Evolutionary conservation across 1,140 invertebrate species (phyloP).

Genomic region (Helicoverpa armigera): DNA sequence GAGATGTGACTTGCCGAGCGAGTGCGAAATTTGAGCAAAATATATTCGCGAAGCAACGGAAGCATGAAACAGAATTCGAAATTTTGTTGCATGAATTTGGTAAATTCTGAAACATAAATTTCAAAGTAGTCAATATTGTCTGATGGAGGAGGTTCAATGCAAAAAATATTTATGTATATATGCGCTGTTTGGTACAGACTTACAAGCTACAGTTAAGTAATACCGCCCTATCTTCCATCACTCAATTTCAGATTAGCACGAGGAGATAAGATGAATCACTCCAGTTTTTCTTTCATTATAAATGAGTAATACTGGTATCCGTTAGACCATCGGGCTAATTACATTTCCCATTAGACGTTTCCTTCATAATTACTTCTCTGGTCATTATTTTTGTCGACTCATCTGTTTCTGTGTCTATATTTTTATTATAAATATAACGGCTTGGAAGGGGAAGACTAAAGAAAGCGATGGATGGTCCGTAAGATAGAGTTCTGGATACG

Average conservation of each 20-base stretch:
- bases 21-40: conserved; percentile 37
- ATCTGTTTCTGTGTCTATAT: not conserved
- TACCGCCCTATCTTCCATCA: not conserved
- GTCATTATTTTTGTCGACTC: conserved; percentile 6
- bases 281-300: conserved; percentile 11
- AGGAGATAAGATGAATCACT: conserved; percentile 12
- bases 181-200: not conserved
- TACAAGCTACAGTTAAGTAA: not conserved
- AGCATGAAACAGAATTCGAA: no score
- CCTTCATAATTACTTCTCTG: conserved; percentile 21
- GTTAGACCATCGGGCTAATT: conserved; percentile 8
- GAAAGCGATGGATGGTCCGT: no score
- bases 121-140: no score
- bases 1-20: conserved; percentile 37
- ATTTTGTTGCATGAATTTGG: no score
- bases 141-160: no score
- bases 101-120: no score
- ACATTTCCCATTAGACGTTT: conserved; percentile 33
- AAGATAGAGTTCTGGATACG: no score
- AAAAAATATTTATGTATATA: not conserved
- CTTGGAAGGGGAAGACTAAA: no score
- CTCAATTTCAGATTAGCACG: not conserved
- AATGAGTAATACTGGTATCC: conserved; percentile 20
- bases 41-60: not conserved
- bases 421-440: no score